These are phyloP conservation scores for Petrocephalus schoutedeni DNA, from an alignment of 2,797 vertebrate species.

Conservation along the genomic window DNA sequence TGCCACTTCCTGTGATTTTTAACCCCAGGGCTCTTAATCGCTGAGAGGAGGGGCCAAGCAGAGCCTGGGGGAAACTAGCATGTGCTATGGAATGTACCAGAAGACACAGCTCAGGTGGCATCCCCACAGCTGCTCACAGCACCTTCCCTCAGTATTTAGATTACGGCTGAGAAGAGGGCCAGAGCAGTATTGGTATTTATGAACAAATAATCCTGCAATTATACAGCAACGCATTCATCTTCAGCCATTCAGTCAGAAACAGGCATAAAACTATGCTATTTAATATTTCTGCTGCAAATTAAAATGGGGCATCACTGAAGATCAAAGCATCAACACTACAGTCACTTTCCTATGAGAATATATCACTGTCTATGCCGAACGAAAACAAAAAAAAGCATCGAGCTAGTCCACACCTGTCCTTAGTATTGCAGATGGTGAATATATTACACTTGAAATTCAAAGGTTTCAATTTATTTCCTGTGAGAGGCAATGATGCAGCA, in stretches of 20 bases:
- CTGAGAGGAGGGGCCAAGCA: constrained; percentile 9
- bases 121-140: background rate
- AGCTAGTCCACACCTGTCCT: background rate
- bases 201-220: background rate
- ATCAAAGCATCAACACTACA: background rate
- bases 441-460: constrained; percentile 6
- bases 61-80: background rate
- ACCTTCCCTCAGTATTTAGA: background rate
- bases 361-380: background rate
- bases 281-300: background rate
- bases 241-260: background rate
- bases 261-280: background rate
- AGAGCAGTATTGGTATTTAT: background rate
- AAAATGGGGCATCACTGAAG: constrained; percentile 6
- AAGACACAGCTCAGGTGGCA: background rate
- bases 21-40: constrained; percentile 17
- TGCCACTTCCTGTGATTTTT: constrained; percentile 34
- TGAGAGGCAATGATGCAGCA: background rate
- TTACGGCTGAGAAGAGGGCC: background rate
- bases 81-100: background rate
- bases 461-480: constrained; percentile 5
- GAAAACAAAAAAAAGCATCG: background rate
- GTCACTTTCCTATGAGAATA: background rate
- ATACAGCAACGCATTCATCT: background rate
- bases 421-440: background rate